These are phyloP conservation scores for Dryas iulia DNA, from an alignment of 1,140 invertebrate species.

Conservation along the genomic window DNA sequence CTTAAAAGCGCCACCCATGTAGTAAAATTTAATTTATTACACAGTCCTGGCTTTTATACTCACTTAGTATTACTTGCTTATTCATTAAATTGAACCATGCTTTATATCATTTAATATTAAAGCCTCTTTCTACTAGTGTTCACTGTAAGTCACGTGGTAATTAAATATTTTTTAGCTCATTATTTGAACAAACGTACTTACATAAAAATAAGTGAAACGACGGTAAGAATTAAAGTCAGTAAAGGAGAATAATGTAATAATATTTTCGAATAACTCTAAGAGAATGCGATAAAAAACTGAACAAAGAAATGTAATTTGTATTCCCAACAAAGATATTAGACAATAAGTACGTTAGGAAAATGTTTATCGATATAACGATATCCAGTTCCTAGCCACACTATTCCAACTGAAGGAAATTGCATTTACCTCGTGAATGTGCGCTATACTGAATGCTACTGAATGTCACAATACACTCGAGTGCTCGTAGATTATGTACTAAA, in stretches of 20 bases:
- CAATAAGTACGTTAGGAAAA: no score
- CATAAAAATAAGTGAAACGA: no score
- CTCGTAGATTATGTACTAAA: constrained; percentile 30
- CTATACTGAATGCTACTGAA: constrained; percentile 21
- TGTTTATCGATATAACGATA: constrained; percentile 2
- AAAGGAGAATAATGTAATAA: no score
- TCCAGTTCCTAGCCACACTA: constrained; percentile 14
- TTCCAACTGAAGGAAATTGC: constrained; percentile 26
- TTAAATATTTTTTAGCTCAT: no score
- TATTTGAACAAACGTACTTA: no score
- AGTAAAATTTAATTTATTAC: neutral
- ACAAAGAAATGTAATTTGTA: no score
- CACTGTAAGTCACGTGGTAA: neutral
- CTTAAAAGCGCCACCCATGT: neutral
- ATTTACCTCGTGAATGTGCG: constrained; percentile 19
- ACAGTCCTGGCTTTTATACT: neutral
- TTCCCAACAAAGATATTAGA: no score
- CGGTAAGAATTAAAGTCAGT: no score
- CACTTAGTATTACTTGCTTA: neutral
- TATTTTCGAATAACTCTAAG: no score
- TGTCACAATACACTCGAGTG: constrained; percentile 26
- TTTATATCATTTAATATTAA: neutral
- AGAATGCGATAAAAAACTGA: no score
- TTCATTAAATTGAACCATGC: neutral
- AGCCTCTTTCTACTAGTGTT: neutral